Evolutionary conservation across 2,888 invertebrate species (phyloP).

Genomic region (Punctoribates punctum): DNA sequence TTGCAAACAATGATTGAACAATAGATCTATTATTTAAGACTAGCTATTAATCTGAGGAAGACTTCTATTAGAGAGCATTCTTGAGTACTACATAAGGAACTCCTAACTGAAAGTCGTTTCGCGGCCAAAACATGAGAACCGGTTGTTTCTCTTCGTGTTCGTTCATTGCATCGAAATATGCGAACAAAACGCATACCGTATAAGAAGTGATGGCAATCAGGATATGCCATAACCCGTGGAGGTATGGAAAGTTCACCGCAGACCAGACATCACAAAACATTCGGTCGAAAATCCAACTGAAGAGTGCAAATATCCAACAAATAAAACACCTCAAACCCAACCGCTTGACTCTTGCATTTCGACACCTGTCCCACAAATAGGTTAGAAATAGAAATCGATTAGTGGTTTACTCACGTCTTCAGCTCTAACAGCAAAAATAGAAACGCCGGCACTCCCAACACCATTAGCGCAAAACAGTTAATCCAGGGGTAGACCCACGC

Average conservation of each 20-base stretch:
- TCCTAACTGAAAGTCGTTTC: constrained; percentile 64
- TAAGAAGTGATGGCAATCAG: constrained; percentile 75
- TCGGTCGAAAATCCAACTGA: constrained; percentile 73
- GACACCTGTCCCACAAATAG: constrained; percentile 49
- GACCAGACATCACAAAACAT: constrained; percentile 75
- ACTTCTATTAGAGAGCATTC: constrained; percentile 40
- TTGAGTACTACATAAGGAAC: constrained; percentile 66
- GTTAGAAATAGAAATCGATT: not conserved
- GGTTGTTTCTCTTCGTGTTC: constrained; percentile 68
- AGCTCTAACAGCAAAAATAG: constrained; percentile 65
- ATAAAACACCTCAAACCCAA: constrained; percentile 67
- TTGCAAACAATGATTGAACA: not conserved
- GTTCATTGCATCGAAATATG: constrained; percentile 70
- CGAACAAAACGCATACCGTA: constrained; percentile 70
- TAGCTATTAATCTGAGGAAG: constrained; percentile 18
- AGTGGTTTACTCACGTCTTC: constrained; percentile 59
- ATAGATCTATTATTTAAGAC: constrained; percentile 9
- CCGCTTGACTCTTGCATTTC: constrained; percentile 65
- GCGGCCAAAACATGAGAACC: constrained; percentile 69
- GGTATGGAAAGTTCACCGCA: constrained; percentile 71
- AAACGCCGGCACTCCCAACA: constrained; percentile 66
- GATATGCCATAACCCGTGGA: constrained; percentile 78
- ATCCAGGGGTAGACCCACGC: constrained; percentile 72
- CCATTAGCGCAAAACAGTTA: constrained; percentile 77
- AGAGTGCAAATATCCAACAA: constrained; percentile 66